Percentiles rank a stretch among this genome's conserved stretches.
Conservation (phyloP, 2,888 invertebrate genomes). For the Heliconius erato region DNA sequence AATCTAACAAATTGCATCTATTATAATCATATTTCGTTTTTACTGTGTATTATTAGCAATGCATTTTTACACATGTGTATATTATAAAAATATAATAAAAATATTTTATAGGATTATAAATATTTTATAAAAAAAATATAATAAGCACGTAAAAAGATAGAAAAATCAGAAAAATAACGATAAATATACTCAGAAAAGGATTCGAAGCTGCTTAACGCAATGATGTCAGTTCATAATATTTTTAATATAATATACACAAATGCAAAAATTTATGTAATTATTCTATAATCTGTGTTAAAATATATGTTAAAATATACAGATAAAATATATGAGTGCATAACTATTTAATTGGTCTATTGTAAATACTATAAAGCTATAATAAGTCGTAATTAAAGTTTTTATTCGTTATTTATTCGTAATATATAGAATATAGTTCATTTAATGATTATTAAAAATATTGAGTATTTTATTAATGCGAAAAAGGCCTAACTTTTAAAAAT, state of each 20-base stretch:
- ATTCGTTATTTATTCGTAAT: not conserved
- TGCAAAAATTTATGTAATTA: not conserved
- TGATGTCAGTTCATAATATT: not conserved
- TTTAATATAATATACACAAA: not conserved
- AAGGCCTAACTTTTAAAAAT: not conserved
- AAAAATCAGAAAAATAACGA: not conserved
- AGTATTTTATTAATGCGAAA: conserved; percentile 3
- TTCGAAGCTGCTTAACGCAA: too few relatives aligned
- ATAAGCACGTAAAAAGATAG: not conserved
- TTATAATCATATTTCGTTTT: not conserved
- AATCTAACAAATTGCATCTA: not conserved
- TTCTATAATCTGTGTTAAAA: conserved; percentile 6
- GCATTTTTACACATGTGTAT: not conserved
- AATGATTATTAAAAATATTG: not conserved
- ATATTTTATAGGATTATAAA: not conserved
- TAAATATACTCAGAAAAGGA: not conserved
- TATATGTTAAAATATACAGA: not conserved
- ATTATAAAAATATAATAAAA: not conserved
- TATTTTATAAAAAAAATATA: too few relatives aligned
- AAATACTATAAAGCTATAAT: conserved; percentile 4
- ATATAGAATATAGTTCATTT: not conserved
- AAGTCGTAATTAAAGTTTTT: not conserved
- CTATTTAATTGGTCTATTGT: conserved; percentile 15
- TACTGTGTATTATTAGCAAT: not conserved
- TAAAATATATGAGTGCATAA: conserved; percentile 12